Conservation (phyloP, 2,888 invertebrate species). For the Ametastegia equiseti region DNA sequence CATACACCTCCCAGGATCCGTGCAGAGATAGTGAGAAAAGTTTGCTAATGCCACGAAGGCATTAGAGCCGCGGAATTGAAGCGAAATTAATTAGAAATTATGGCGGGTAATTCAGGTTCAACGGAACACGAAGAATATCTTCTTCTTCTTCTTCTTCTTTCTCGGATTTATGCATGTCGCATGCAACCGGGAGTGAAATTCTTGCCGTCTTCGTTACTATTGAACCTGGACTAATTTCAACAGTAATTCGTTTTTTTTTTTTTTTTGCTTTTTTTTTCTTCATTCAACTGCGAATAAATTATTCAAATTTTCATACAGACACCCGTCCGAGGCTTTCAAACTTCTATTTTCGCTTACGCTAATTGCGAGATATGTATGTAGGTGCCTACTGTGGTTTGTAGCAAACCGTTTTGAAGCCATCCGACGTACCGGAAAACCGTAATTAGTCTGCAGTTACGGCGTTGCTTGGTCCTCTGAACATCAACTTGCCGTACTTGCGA, state of each 20-base stretch:
- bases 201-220: background rate
- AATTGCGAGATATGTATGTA: background rate
- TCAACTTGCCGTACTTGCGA: conserved; percentile 50
- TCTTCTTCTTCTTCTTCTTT: background rate
- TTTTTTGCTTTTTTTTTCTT: no score
- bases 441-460: conserved; percentile 56
- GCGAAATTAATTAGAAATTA: conserved; percentile 51
- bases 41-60: conserved; percentile 34
- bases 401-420: conserved; percentile 59
- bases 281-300: no score
- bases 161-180: background rate
- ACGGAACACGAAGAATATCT: conserved; percentile 17
- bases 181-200: background rate
- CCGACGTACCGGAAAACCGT: conserved; percentile 58
- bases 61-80: conserved; percentile 39
- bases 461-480: background rate
- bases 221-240: background rate
- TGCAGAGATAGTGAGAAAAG: conserved; percentile 43
- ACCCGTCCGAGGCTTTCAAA: background rate
- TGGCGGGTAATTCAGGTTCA: conserved; percentile 40
- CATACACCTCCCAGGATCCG: background rate
- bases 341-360: background rate
- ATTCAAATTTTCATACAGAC: no score
- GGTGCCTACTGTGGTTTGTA: conserved; percentile 12
- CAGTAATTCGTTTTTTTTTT: background rate